Evolutionary conservation across 2,888 invertebrate species (phyloP), one percentile per base, ranked within the genome.

Genomic region (Plebejus anna): DNA sequence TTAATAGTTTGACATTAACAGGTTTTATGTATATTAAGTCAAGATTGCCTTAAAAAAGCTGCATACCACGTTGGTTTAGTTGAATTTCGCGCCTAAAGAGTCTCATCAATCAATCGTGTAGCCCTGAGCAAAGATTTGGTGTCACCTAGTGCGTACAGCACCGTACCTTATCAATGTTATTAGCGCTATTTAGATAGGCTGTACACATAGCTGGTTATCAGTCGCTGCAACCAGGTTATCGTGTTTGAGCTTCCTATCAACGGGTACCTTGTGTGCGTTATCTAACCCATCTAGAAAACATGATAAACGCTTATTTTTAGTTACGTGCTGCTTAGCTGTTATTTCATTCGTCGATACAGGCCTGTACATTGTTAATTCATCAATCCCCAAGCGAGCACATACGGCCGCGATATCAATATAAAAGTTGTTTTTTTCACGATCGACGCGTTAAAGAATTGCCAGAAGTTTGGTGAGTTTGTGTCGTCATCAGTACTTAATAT

Each of bases 151-250:
- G 76, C 22, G 75, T 78, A 76, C 47, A 77, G 13, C 75, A 76
- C 70, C 55, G 75, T 75, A 78, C 78, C 57, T 76, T 77, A 79
- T 79, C 78, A 75, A 59, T 79, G 79, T 80, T 81, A 81, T 81
- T 81, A 80, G 81, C 79, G 79, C 77, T 81, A 80, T 81, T 83
- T 81, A 81, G 80, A 78, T 79, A 78, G 82, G 82, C 80, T 80
- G 86, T 75, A 81, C 81, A 81, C 78, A 55, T 55, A 84, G 80
- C 76, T 78, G 77, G 82, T 86, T 90, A 92, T 91, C 91, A 88
- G 84, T 80, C 81, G 82, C 84, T 86, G 88, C 90, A 91, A 90
- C 89, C 91, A 89, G 90, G 91, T 89, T 92, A 91, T 92, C 92
- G 87, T 88, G 90, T 92, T 91, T 91, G 88, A 83, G 83, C 84